Base-by-base conservation (phyloP, 2,888 invertebrate species). In the Trisateles emortualis region DNA sequence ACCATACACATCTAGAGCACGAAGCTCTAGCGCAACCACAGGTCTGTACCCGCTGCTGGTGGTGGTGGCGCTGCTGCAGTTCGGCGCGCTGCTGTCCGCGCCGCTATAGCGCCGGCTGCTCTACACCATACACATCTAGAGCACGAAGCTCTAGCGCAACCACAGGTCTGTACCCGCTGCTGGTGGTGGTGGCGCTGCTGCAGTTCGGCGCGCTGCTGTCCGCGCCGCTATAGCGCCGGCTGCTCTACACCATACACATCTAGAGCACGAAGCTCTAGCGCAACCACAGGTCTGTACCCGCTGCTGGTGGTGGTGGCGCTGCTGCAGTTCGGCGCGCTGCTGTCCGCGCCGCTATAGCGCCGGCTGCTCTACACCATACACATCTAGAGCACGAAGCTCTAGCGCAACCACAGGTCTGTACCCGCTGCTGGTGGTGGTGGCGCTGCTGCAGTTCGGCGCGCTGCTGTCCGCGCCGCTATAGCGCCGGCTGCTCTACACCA, bases 1-100 rank as follows among this genome's bases (percentile, higher is more conserved):
- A 85, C 86, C 62, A 81, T 85, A 42, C 65, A 63, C 52, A 59
- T 63, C 43, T 63, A 63, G 63, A 36, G 57, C 94, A 97, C 47
- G 97, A 97, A 83, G 98, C 98, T 22, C 94, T 98, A 61, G 94
- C 96, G 71, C 24, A 3, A 6, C 6, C 24, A 24, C 6, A 30
- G 2, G 10, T 30, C 6, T 99, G 26, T 99, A 99, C 93, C 98
- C 98, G 0, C 95, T 95, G 79, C 93, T 99, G 72, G 98, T 98
- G 40, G 96, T 96, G 24, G 6, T 24, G 24, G 3, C 26, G 1
- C 94, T 99, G 61, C 94, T 97, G 72, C 97, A 98, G 91, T 98
- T 97, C 93, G 95, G 95, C 64, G 96, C 97, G 84, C 94, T 98
- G 69, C 92, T 98, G 70, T 94, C 66, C 35, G 67, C 79, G 73